phyloP scores from a whole-genome alignment of 2,888 invertebrate genomes.

The Plebejus argus region DNA sequence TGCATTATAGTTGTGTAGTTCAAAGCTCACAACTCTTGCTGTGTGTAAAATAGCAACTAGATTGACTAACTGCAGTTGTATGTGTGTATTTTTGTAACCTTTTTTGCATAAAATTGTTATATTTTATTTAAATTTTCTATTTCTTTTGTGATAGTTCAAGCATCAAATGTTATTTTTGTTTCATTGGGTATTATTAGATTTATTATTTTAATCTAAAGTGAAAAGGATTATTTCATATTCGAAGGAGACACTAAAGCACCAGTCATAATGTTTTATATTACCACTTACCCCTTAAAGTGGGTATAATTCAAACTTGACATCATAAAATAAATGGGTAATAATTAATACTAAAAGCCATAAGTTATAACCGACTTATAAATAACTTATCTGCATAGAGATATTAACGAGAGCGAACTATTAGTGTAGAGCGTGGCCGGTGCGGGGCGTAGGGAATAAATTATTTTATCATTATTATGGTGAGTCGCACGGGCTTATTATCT shows the following conservation, averaged over 20 bases:
- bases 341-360: slow-evolving; percentile 12
- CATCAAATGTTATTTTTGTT: not conserved
- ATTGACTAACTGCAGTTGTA: not conserved
- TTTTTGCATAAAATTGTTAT: not conserved
- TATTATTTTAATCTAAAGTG: not conserved
- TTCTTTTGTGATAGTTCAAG: no score
- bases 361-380: slow-evolving; percentile 14
- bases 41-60: not conserved
- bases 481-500: slow-evolving; percentile 45
- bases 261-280: not conserved
- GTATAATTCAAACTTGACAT: slow-evolving; percentile 7
- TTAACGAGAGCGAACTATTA: slow-evolving; percentile 23
- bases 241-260: not conserved
- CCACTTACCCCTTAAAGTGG: not conserved
- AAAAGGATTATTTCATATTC: not conserved
- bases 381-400: slow-evolving; percentile 18
- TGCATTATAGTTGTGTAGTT: not conserved
- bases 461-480: slow-evolving; percentile 47
- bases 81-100: not conserved
- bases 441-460: not conserved
- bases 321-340: slow-evolving; percentile 17
- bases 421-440: not conserved
- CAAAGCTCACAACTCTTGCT: not conserved
- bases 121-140: no score
- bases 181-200: not conserved